Percentiles rank a stretch among this genome's conserved stretches.
Evolutionary conservation across 2,797 vertebrate genomes (phyloP).

Genomic region (Esox masquinongy): DNA sequence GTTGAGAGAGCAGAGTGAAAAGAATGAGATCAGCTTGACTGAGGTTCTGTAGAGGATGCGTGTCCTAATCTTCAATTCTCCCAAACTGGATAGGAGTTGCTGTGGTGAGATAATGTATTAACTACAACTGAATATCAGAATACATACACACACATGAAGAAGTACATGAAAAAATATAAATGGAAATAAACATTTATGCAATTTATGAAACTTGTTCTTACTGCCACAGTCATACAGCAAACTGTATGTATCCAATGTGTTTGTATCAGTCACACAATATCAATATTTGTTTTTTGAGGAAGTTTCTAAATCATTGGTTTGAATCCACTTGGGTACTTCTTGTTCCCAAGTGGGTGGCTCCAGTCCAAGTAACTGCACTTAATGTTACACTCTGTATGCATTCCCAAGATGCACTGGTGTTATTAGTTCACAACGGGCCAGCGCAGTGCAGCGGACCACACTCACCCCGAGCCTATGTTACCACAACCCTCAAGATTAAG

Average conservation of each 20-base stretch:
- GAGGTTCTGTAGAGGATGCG: too few species aligned
- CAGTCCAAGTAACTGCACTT: slow-evolving; percentile 53
- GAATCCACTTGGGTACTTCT: slow-evolving; percentile 23
- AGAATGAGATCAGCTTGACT: too few species aligned
- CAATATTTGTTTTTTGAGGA: slow-evolving; percentile 20
- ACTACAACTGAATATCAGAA: too few species aligned
- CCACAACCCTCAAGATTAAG: slow-evolving; percentile 71
- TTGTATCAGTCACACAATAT: slow-evolving; percentile 25
- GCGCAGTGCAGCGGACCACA: slow-evolving; percentile 73
- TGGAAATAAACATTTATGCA: too few species aligned
- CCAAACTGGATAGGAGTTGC: too few species aligned
- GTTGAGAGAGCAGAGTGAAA: too few species aligned
- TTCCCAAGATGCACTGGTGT: slow-evolving; percentile 48
- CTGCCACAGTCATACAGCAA: neutral
- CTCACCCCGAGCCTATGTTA: slow-evolving; percentile 63
- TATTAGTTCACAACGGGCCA: slow-evolving; percentile 56
- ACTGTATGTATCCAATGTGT: neutral
- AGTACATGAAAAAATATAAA: too few species aligned
- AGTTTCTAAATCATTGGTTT: slow-evolving; percentile 12
- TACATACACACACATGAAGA: too few species aligned
- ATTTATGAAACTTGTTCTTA: neutral
- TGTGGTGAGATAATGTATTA: too few species aligned
- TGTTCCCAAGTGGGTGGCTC: slow-evolving; percentile 18
- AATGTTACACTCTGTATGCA: slow-evolving; percentile 66
- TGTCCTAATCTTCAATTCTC: too few species aligned